Percentiles rank a stretch among this genome's conserved stretches.
Conservation (phyloP, 92 coral and sea anemone genomes). For the Umimayanthus kanabou region DNA sequence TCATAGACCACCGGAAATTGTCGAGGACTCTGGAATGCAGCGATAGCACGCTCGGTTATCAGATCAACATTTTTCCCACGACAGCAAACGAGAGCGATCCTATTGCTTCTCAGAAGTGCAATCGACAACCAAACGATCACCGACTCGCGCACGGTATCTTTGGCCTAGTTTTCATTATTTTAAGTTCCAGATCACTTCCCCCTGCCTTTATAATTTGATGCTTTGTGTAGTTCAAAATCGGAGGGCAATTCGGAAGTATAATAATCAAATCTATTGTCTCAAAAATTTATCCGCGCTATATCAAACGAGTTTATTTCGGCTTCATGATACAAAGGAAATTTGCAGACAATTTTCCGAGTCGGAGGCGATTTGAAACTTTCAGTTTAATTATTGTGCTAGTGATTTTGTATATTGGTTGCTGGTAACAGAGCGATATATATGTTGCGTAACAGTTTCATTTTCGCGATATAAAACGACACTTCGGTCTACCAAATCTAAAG, state of each 20-base stretch:
- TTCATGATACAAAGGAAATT: neutral
- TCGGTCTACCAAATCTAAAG: neutral
- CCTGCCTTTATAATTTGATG: neutral
- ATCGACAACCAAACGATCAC: neutral
- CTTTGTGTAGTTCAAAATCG: neutral
- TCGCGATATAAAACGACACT: too few relatives aligned
- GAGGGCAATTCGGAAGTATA: neutral
- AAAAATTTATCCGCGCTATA: neutral
- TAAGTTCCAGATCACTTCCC: neutral
- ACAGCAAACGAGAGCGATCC: neutral
- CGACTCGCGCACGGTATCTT: neutral
- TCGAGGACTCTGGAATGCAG: constrained; percentile 28
- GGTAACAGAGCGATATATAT: too few relatives aligned
- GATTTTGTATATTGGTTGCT: neutral
- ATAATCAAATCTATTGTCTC: constrained; percentile 5
- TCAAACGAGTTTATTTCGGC: neutral
- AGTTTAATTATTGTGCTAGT: neutral
- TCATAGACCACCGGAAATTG: constrained; percentile 35
- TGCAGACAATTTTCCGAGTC: neutral
- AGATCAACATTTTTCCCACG: constrained; percentile 39
- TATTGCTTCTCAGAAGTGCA: constrained; percentile 22
- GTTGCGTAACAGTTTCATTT: too few relatives aligned
- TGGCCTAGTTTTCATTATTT: neutral
- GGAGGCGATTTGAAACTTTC: neutral
- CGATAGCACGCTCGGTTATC: constrained; percentile 29